Percentiles rank a stretch among this genome's conserved stretches.
phyloP scores from a whole-genome alignment of 2,888 invertebrate species.

The Cantharis lateralis region DNA sequence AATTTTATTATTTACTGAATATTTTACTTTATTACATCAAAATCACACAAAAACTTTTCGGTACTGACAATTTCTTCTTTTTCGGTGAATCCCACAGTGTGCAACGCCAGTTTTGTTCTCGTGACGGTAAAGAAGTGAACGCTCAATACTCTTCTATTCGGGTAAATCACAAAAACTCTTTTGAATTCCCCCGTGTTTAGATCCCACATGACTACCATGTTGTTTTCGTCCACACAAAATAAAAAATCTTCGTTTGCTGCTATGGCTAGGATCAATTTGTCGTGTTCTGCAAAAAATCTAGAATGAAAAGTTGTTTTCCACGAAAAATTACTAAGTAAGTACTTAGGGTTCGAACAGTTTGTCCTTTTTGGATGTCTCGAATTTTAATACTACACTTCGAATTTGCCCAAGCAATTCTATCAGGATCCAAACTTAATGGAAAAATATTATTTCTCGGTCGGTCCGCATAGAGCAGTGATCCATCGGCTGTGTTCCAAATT shows the following conservation, averaged over 20 bases:
- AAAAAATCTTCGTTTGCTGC: background rate
- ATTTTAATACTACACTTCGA: background rate
- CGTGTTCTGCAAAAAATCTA: background rate
- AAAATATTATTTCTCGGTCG: background rate
- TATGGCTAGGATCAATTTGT: background rate
- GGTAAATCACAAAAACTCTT: background rate
- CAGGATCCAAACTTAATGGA: background rate
- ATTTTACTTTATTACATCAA: background rate
- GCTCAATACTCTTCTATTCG: background rate
- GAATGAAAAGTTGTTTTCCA: background rate
- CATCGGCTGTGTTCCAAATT: background rate
- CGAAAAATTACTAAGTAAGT: background rate
- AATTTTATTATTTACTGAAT: too few species aligned
- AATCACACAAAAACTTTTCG: background rate
- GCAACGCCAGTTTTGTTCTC: background rate
- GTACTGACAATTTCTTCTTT: background rate
- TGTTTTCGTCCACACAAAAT: background rate
- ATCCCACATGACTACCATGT: background rate
- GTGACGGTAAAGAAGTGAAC: background rate
- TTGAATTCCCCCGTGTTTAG: background rate
- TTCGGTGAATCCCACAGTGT: background rate
- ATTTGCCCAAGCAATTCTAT: background rate
- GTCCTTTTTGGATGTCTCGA: background rate
- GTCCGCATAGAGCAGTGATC: background rate
- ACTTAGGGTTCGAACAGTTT: background rate